These are phyloP conservation scores for Carassius gibelio DNA, from an alignment of 2,113 vertebrate genomes.

Conservation along the genomic window DNA sequence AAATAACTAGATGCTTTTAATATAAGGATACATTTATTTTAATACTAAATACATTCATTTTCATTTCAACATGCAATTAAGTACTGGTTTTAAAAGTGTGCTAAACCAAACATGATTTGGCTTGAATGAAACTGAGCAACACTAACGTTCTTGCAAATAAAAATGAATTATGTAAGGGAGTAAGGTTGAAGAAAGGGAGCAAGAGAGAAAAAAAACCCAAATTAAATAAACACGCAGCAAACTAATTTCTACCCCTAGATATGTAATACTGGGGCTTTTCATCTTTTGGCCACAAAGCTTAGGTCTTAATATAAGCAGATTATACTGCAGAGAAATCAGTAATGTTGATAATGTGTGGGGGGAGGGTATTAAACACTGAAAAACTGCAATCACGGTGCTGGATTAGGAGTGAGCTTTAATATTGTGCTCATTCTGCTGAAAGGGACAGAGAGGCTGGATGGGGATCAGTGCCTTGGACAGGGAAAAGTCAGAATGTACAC, in stretches of 20 bases:
- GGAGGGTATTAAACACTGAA: slow-evolving; percentile 71
- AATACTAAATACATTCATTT: not conserved
- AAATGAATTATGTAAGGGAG: slow-evolving; percentile 15
- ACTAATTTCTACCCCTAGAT: slow-evolving; percentile 59
- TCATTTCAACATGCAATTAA: not conserved
- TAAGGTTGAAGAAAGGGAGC: slow-evolving; percentile 2
- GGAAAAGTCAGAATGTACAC: slow-evolving; percentile 38
- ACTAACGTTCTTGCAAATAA: not conserved
- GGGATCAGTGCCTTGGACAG: slow-evolving; percentile 30
- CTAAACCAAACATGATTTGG: not conserved
- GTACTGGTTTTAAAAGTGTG: not conserved
- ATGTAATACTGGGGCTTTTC: slow-evolving; percentile 68
- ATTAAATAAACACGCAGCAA: slow-evolving; percentile 62
- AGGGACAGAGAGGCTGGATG: slow-evolving; percentile 29
- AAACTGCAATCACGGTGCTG: slow-evolving; percentile 68
- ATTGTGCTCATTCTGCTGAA: slow-evolving; percentile 60
- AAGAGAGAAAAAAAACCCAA: slow-evolving; percentile 1
- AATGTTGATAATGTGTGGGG: slow-evolving; percentile 67
- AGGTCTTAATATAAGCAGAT: slow-evolving; percentile 77
- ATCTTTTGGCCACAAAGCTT: slow-evolving; percentile 72
- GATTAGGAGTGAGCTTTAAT: slow-evolving; percentile 76
- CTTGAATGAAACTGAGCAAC: not conserved
- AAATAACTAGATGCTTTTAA: not conserved
- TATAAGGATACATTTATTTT: not conserved
- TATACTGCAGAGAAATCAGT: slow-evolving; percentile 69